Evolutionary conservation across 2,113 vertebrate genomes (phyloP).

Genomic region (Archocentrus centrarchus): DNA sequence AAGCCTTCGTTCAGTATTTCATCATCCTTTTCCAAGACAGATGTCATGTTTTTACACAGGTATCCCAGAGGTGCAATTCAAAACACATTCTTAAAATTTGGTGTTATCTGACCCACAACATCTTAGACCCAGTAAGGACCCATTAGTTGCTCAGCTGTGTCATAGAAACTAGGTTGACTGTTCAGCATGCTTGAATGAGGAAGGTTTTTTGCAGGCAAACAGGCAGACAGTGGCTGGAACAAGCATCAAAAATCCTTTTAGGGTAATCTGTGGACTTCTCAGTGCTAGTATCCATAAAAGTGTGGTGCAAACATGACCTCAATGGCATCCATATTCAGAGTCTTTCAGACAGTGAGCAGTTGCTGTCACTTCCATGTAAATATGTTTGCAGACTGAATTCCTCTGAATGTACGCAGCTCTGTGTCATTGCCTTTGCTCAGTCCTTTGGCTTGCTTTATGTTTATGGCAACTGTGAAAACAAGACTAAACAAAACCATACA

Average conservation of each 20-base stretch:
- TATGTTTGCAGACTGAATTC: conserved; percentile 1
- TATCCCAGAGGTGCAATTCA: conserved; percentile 47
- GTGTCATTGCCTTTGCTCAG: neutral
- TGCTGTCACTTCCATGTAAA: conserved; percentile 13
- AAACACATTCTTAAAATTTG: conserved; percentile 52
- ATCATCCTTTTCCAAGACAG: conserved; percentile 35
- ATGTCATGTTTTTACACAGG: conserved; percentile 40
- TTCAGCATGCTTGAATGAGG: neutral
- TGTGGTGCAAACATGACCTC: neutral
- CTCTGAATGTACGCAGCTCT: neutral
- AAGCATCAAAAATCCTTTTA: neutral
- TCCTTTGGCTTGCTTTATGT: neutral
- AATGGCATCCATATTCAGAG: neutral
- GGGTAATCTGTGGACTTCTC: conserved; percentile 5
- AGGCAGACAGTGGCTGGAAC: conserved; percentile 12
- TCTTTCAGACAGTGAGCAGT: neutral
- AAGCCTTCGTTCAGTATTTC: conserved; percentile 52
- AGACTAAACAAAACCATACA: neutral
- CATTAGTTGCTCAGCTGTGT: conserved; percentile 10
- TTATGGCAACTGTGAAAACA: neutral
- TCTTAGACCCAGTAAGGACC: conserved; percentile 17
- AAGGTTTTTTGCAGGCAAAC: neutral
- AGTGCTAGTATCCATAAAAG: neutral
- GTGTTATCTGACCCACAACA: conserved; percentile 10
- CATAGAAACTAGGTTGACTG: neutral